Evolutionary conservation across 2,888 invertebrate genomes (phyloP), one percentile per base, ranked within the genome.

Genomic region (Nomada lathburiana): DNA sequence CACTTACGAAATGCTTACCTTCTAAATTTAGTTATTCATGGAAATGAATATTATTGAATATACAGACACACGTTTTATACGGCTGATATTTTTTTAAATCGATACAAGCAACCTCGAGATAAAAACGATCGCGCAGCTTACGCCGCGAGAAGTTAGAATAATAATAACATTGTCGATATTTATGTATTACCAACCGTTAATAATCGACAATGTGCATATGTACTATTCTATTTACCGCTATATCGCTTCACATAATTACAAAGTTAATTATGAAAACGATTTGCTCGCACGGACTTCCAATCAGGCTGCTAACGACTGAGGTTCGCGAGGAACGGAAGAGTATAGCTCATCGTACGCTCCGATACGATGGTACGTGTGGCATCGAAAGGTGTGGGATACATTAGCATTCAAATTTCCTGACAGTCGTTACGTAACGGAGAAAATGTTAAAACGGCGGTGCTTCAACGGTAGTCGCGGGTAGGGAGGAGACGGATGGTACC

Each of bases 231-330:
- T 70, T 67, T 62, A 53, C 64, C 59, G 64, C 64, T 63, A 76
- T 63, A 75, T 59, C 69, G 60, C 53, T 83, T 86, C 83, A 85
- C 85, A 80, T 86, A 86, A 88, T 86, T 88, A 82, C 81, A 78
- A 88, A 83, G 72, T 85, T 82, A 86, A 75, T 80, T 81, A 79
- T 60, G 60, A 59, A 71, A 77, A 81, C 68, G 75, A 82, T 77
- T 76, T 55, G 80, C 81, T 79, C 88, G 77, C 88, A 83, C 67
- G 68, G 70, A 73, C 70, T 62, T 75, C 73, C 60, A 70, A 77
- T 69, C 76, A 57, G 69, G 76, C 69, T 79, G 55, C 81, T 80
- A 81, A 82, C 78, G 81, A 52, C 68, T 78, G 60, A 63, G 80
- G 72, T 83, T 81, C 76, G 71, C 63, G 60, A 71, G 59, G 68